phyloP scores from a whole-genome alignment of 1,140 invertebrate genomes.

The Homarus americanus region DNA sequence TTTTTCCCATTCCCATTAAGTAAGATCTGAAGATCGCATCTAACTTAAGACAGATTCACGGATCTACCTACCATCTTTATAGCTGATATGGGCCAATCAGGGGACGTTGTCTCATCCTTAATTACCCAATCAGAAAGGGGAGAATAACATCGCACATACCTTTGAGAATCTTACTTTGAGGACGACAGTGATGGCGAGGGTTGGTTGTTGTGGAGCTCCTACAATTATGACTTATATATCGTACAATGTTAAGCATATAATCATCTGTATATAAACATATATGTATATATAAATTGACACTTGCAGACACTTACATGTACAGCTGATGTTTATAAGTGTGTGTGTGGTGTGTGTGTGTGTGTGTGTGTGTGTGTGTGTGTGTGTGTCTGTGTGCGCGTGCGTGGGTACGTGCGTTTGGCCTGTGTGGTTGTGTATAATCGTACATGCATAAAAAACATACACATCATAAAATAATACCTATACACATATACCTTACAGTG shows the following conservation, averaged over 20 bases:
- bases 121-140: no score
- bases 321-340: not conserved
- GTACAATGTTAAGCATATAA: not conserved
- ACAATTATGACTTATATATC: no score
- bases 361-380: not conserved
- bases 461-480: no score
- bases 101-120: not conserved
- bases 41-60: no score
- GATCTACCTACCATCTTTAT: no score
- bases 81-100: no score
- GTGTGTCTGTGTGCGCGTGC: not conserved
- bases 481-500: no score
- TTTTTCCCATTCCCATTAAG: no score
- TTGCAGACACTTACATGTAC: not conserved
- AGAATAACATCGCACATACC: not conserved
- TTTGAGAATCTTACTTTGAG: not conserved
- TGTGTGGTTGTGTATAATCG: not conserved
- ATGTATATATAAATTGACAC: not conserved
- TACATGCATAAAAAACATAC: not conserved
- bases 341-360: conserved; percentile 22
- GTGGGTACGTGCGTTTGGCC: not conserved
- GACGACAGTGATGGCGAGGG: not conserved
- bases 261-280: conserved; percentile 8
- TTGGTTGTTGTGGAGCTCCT: not conserved
- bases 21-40: no score